Evolutionary conservation across 53 echinoderm and acorn worm genomes (phyloP).

Genomic region (Patiria pectinifera): DNA sequence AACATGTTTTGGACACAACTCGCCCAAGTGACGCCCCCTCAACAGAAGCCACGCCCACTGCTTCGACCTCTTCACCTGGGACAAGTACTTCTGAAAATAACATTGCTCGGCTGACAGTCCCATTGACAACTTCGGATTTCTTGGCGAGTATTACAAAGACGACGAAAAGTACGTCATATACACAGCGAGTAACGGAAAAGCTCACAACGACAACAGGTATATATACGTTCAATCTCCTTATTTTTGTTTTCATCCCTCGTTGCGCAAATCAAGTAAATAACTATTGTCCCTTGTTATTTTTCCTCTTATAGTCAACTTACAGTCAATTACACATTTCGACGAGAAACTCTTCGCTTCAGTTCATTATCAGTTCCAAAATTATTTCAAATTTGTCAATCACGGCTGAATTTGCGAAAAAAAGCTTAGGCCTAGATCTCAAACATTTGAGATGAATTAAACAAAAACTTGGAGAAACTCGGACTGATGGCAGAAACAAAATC

Average conservation of each 20-base stretch:
- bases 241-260: neutral
- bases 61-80: neutral
- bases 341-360: neutral
- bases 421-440: too few species aligned
- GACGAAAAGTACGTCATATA: neutral
- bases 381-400: too few species aligned
- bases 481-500: neutral
- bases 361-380: too few species aligned
- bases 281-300: too few species aligned
- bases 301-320: too few species aligned
- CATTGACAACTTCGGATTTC: neutral
- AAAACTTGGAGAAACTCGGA: neutral
- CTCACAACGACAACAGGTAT: neutral
- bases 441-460: too few species aligned
- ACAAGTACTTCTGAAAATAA: neutral
- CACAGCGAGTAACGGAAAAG: constrained; percentile 24
- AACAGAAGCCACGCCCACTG: neutral
- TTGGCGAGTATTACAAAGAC: neutral
- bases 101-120: neutral
- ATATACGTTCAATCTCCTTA: neutral
- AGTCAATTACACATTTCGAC: neutral
- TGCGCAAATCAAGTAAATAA: neutral
- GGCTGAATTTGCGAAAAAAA: too few species aligned
- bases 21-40: neutral
- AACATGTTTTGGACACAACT: neutral